These are phyloP conservation scores for Vesta saturnalis DNA, from an alignment of 2,888 invertebrate genomes.

Conservation along the genomic window DNA sequence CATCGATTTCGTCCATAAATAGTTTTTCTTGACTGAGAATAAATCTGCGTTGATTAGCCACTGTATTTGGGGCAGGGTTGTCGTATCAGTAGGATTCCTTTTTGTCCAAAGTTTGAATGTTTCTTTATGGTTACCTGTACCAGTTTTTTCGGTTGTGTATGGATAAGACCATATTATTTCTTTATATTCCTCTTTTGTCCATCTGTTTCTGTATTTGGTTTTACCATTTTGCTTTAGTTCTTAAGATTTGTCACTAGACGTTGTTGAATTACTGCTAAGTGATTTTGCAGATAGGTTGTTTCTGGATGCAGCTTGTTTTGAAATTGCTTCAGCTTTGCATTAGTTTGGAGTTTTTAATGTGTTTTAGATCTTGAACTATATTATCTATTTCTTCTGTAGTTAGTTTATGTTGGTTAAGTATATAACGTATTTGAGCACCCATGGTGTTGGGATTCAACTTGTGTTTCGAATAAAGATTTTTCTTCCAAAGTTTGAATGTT, in stretches of 20 bases:
- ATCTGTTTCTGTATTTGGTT: background rate
- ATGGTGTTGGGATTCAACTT: background rate
- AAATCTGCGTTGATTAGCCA: background rate
- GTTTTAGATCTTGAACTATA: too few relatives aligned
- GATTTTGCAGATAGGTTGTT: too few relatives aligned
- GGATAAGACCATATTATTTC: background rate
- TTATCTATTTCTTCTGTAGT: too few relatives aligned
- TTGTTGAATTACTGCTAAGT: too few relatives aligned
- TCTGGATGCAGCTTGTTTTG: too few relatives aligned
- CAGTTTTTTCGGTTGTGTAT: background rate
- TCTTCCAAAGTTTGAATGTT: background rate
- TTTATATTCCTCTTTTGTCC: background rate
- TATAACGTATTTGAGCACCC: background rate
- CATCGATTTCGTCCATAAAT: too few relatives aligned
- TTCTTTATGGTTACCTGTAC: background rate
- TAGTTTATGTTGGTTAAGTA: background rate
- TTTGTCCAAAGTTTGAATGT: background rate
- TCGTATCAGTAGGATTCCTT: background rate
- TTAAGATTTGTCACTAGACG: too few relatives aligned
- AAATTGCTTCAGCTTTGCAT: too few relatives aligned
- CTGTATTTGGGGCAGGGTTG: background rate
- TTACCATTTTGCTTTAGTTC: too few relatives aligned
- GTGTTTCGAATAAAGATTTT: background rate
- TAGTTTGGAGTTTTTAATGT: too few relatives aligned
- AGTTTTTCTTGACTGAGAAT: background rate